Percentiles rank a stretch among this genome's conserved stretches.
These are phyloP conservation scores for Pseudorectes ferrugineus DNA, from an alignment of 2,113 vertebrate genomes.

Conservation along the genomic window DNA sequence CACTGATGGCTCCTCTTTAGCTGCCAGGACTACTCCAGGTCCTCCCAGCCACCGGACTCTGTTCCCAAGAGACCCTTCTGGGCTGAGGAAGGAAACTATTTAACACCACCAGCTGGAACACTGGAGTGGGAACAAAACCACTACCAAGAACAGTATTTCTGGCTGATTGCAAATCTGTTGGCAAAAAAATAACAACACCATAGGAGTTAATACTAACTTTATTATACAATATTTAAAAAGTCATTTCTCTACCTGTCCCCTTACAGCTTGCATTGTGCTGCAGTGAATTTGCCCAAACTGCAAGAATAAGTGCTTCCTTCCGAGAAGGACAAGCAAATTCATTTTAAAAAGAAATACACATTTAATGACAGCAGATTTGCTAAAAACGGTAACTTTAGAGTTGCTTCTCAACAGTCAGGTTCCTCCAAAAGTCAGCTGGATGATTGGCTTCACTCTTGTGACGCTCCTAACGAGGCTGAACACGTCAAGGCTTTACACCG, in stretches of 20 bases:
- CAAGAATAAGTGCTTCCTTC: slow-evolving; percentile 5
- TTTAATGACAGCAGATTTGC: neutral
- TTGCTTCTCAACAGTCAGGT: neutral
- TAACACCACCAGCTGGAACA: neutral
- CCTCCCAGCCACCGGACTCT: neutral
- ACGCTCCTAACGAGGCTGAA: neutral
- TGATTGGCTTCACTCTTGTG: neutral
- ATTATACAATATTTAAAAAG: slow-evolving; percentile 53
- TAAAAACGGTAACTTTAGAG: neutral
- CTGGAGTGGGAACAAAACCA: neutral
- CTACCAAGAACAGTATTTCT: neutral
- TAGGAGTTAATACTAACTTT: slow-evolving; percentile 46
- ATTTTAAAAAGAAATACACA: neutral
- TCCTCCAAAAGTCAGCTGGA: neutral
- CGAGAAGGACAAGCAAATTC: neutral
- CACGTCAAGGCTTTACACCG: neutral
- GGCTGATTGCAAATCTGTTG: neutral
- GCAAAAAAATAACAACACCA: neutral
- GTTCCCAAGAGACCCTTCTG: neutral
- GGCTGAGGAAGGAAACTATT: neutral
- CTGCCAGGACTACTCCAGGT: neutral
- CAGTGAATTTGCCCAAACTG: neutral
- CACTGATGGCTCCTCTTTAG: neutral
- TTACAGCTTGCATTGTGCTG: slow-evolving; percentile 26
- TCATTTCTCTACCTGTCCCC: slow-evolving; percentile 18